Conservation (phyloP, 2,113 vertebrate genomes). For the Candoia aspera region DNA sequence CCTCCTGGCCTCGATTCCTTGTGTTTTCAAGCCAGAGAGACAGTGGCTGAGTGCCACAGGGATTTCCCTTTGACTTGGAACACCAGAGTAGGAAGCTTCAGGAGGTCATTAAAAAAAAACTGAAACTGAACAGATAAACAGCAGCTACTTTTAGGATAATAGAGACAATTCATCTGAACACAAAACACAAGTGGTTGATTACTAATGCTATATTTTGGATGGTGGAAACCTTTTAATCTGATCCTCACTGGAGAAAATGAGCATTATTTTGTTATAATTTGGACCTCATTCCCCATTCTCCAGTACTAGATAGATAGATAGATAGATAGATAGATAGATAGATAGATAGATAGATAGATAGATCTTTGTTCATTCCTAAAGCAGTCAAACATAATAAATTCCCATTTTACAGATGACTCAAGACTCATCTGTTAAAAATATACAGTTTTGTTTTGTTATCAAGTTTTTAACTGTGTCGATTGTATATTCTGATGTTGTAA, state of each 20-base stretch:
- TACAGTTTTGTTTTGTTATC: not conserved
- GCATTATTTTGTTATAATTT: conserved; percentile 27
- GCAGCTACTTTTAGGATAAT: not conserved
- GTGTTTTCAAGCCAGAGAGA: conserved; percentile 60
- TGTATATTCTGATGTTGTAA: not conserved
- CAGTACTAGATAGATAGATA: too few relatives aligned
- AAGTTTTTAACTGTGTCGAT: not conserved
- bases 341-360: not conserved
- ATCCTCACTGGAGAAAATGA: not conserved
- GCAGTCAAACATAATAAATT: not conserved
- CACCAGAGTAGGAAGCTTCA: conserved; percentile 47
- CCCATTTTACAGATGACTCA: not conserved
- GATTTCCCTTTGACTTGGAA: conserved; percentile 65
- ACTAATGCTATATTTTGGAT: not conserved
- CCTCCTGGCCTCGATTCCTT: conserved; percentile 43
- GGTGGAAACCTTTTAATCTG: not conserved
- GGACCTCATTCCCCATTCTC: not conserved
- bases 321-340: not conserved
- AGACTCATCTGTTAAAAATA: not conserved
- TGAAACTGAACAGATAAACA: conserved; percentile 23
- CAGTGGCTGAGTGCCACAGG: conserved; percentile 64
- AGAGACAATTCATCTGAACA: not conserved
- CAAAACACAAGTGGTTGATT: not conserved
- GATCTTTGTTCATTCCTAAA: not conserved
- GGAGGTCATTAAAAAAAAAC: rapidly evolving